A percentile compares a stretch with the other conserved stretches of the same genome.
Conservation (phyloP, 2,113 vertebrate genomes). For the Sebastes fasciatus region DNA sequence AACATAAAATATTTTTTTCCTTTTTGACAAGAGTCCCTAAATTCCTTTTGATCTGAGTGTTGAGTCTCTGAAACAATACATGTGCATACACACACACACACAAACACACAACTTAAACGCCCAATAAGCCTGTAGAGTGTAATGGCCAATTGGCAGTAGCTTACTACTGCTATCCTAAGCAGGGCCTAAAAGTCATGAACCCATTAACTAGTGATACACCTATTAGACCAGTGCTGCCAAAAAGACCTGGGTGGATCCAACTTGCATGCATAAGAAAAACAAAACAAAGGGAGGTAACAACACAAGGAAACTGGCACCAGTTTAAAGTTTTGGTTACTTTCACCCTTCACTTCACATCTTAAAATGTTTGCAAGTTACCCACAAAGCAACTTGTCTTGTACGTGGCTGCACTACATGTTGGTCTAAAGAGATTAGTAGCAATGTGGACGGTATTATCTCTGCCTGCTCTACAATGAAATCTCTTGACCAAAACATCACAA, state of each 20-base stretch:
- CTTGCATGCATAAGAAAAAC: not conserved
- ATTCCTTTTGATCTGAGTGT: not conserved
- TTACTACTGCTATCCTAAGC: not conserved
- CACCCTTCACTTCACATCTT: not conserved
- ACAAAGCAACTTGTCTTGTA: not conserved
- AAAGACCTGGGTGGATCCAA: not conserved
- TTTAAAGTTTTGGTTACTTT: not conserved
- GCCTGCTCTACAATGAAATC: not conserved
- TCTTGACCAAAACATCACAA: not conserved
- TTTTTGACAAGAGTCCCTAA: not conserved
- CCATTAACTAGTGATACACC: not conserved
- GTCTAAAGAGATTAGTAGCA: not conserved
- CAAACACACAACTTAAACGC: not conserved
- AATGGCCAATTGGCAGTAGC: not conserved
- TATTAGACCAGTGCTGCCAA: not conserved
- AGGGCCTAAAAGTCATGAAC: not conserved
- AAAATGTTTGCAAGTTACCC: not conserved
- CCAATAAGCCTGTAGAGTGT: not conserved
- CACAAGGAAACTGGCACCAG: not conserved
- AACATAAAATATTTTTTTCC: not conserved
- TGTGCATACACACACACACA: not conserved
- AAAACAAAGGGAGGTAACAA: constrained; percentile 6
- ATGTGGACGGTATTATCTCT: too few species aligned
- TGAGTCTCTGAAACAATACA: not conserved
- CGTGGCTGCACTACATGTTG: not conserved